These are phyloP conservation scores for Rattus rattus DNA, from an alignment of 2,113 vertebrate species.

Conservation along the genomic window DNA sequence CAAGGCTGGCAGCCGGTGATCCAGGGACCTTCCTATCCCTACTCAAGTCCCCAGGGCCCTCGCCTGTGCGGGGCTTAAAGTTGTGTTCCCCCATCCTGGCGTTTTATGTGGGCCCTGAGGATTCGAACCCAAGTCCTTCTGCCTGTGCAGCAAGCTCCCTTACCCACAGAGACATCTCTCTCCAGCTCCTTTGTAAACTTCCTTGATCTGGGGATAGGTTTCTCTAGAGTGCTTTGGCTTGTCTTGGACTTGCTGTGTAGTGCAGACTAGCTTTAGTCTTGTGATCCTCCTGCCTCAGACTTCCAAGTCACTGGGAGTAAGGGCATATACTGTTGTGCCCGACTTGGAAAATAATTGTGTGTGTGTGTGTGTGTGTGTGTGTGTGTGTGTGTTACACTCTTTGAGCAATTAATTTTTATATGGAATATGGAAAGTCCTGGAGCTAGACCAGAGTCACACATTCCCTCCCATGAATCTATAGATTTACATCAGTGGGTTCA, in stretches of 20 bases:
- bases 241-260: neutral
- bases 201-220: neutral
- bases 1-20: neutral
- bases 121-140: neutral
- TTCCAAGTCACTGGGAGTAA: neutral
- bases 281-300: neutral
- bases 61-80: neutral
- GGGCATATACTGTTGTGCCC: neutral
- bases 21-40: neutral
- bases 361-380: neutral
- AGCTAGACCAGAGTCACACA: neutral
- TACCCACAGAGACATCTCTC: neutral
- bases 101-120: neutral
- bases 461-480: no score
- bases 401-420: neutral
- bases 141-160: neutral
- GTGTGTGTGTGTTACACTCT: neutral
- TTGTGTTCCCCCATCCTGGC: no score
- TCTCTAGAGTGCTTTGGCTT: neutral
- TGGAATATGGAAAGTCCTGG: neutral
- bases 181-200: neutral
- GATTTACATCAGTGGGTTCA: neutral
- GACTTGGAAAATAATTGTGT: neutral
- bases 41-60: neutral
- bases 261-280: neutral